Percentiles rank a stretch among this genome's conserved stretches.
Conservation (phyloP, 2,797 vertebrate genomes). For the Myotis vivesi region DNA sequence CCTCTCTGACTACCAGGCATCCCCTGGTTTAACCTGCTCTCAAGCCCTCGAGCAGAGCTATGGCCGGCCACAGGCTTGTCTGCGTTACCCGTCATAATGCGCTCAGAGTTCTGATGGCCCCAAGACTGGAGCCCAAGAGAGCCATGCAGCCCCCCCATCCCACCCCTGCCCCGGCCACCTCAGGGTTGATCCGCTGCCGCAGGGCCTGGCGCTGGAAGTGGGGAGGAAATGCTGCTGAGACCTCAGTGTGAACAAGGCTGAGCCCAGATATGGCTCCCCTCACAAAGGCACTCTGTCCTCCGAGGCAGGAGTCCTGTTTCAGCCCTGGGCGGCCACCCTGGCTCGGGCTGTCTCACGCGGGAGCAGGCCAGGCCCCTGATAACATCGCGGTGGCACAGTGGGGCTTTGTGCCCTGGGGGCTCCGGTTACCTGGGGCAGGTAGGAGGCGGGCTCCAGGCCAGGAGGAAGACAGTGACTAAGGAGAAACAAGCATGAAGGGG, state of each 20-base stretch:
- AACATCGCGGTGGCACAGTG: constrained; percentile 76
- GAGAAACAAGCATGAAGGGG: constrained; percentile 56
- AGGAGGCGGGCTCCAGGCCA: constrained; percentile 72
- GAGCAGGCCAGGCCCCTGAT: constrained; percentile 73
- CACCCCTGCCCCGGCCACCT: too few relatives aligned
- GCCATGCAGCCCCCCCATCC: too few relatives aligned
- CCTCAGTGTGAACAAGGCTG: constrained; percentile 49
- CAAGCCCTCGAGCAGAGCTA: neutral
- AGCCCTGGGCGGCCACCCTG: constrained; percentile 79
- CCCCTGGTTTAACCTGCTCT: neutral
- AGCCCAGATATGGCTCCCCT: constrained; percentile 60
- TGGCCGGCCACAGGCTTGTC: neutral
- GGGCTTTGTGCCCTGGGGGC: constrained; percentile 80
- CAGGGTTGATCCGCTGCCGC: neutral
- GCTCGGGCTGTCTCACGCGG: constrained; percentile 75
- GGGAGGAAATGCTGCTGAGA: constrained; percentile 25
- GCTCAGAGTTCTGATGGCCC: neutral
- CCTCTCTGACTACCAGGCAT: neutral
- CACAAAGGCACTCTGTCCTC: constrained; percentile 75
- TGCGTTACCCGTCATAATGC: fast-evolving
- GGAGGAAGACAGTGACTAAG: neutral
- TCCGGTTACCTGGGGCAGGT: constrained; percentile 82
- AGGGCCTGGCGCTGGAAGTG: neutral
- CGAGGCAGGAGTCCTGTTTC: constrained; percentile 77
- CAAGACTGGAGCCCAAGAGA: fast-evolving